Base-by-base conservation (phyloP, 2,113 vertebrate species). In the Hassar affinis region DNA sequence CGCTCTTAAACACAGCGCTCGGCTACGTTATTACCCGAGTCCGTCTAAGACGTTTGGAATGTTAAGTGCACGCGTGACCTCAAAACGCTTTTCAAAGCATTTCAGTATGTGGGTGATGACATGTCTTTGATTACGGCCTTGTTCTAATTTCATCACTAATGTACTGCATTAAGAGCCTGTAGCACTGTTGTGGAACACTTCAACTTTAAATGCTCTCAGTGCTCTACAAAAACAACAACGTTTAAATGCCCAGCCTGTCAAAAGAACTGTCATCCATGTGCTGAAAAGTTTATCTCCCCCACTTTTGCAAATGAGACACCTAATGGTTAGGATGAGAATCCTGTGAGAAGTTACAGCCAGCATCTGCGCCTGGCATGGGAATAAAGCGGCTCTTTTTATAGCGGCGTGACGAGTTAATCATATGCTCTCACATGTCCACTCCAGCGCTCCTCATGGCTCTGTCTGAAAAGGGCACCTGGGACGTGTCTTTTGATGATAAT, bases 401-500 rank as follows among this genome's bases (percentile, higher is more conserved):
- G 84, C n/a, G 42, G 30, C 80, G 33, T 88, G 87, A 88, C 83
- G 85, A 88, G 87, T 86, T 86, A 86, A 86, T 88, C 85, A 85
- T 86, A 86, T 64, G 83, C 85, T 86, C 85, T 87, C 87, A 82
- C 81, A 77, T 83, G 87, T 88, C 85, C 87, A 86, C 83, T 86
- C 81, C 51, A 85, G 54, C 30, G 42, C 81, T 87, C 66, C 51
- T 85, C 66, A 42, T 81, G 81, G 80, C 82, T 86, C 54, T 42
- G 77, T 83, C 77, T 87, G 87, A 87, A 87, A 88, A 87, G 82
- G 84, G 80, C 86, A 87, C 89, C 87, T 88, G 87, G 85, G 78
- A 84, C 52, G 75, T 64, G 61, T 56, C 75, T 84, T 87, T 87
- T 85, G 80, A 87, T 86, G 86, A 74, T 83, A 84, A 83, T 87